These are phyloP conservation scores for Pseudorhiza aurosa DNA, from an alignment of 30 jellyfish, hydroid and myxozoan species.

Conservation along the genomic window DNA sequence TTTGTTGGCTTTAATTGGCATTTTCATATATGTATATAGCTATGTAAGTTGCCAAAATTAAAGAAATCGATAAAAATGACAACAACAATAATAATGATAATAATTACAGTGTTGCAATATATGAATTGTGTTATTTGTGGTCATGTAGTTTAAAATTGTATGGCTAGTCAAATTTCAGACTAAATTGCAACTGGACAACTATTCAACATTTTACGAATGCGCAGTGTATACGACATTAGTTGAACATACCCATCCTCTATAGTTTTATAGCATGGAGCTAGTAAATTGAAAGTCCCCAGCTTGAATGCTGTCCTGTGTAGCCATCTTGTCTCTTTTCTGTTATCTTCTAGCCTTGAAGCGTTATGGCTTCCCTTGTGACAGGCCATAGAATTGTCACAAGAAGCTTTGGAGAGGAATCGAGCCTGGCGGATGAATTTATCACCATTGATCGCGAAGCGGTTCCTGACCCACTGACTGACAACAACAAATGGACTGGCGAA, in stretches of 20 bases:
- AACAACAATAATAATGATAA: too few species aligned
- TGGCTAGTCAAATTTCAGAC: too few species aligned
- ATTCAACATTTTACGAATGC: too few species aligned
- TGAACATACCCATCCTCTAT: slow-evolving; percentile 15
- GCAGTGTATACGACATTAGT: background rate
- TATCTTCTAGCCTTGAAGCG: background rate
- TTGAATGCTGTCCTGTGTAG: slow-evolving; percentile 14
- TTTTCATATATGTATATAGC: too few species aligned
- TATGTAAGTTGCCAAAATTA: too few species aligned
- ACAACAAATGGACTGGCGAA: background rate
- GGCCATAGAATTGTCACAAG: background rate
- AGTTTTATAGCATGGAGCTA: slow-evolving; percentile 65
- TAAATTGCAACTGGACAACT: too few species aligned
- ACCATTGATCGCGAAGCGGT: background rate
- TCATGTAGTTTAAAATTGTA: too few species aligned
- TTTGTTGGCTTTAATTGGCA: too few species aligned
- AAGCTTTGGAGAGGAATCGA: background rate
- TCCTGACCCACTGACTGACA: background rate
- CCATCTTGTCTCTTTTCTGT: slow-evolving; percentile 12
- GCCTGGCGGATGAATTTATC: too few species aligned
- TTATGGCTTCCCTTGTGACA: background rate
- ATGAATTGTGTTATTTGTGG: too few species aligned
- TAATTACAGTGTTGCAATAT: too few species aligned
- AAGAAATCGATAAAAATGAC: too few species aligned
- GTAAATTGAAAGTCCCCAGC: slow-evolving; percentile 51